Evolutionary conservation across 2,113 vertebrate genomes (phyloP).

Genomic region (Triplophysa siluroides): DNA sequence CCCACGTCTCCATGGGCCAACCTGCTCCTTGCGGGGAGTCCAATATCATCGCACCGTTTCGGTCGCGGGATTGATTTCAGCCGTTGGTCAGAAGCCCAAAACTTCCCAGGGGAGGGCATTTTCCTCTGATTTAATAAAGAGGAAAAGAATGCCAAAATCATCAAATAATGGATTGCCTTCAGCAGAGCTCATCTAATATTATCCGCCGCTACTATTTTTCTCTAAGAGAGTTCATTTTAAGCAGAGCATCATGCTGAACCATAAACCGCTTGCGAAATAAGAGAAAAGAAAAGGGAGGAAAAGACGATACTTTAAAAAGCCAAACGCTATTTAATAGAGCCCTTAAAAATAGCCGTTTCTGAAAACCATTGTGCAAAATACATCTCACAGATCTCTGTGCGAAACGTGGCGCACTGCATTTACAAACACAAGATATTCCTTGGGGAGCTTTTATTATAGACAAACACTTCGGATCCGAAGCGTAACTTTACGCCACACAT

Average conservation of each 20-base stretch:
- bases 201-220: slow-evolving; percentile 34
- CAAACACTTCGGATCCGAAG: slow-evolving; percentile 12
- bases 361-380: slow-evolving; percentile 7
- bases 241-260: slow-evolving; percentile 39
- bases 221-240: slow-evolving; percentile 26
- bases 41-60: slow-evolving; percentile 38
- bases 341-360: not conserved
- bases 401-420: not conserved
- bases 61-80: slow-evolving; percentile 45
- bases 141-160: slow-evolving; percentile 49
- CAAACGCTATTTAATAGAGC: too few species aligned
- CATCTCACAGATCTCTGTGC: not conserved
- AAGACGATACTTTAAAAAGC: not conserved
- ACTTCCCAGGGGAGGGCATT: slow-evolving; percentile 45
- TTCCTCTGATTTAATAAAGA: slow-evolving; percentile 51
- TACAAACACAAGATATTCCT: slow-evolving; percentile 16
- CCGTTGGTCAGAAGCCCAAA: slow-evolving; percentile 41
- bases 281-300: not conserved
- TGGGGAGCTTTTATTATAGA: slow-evolving; percentile 24
- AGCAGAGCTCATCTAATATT: slow-evolving; percentile 47
- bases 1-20: slow-evolving; percentile 37
- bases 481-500: not conserved
- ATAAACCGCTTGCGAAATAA: not conserved
- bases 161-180: slow-evolving; percentile 43
- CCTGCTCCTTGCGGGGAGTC: slow-evolving; percentile 42